phyloP scores from a whole-genome alignment of 2,113 vertebrate species.

The Caranx ignobilis region DNA sequence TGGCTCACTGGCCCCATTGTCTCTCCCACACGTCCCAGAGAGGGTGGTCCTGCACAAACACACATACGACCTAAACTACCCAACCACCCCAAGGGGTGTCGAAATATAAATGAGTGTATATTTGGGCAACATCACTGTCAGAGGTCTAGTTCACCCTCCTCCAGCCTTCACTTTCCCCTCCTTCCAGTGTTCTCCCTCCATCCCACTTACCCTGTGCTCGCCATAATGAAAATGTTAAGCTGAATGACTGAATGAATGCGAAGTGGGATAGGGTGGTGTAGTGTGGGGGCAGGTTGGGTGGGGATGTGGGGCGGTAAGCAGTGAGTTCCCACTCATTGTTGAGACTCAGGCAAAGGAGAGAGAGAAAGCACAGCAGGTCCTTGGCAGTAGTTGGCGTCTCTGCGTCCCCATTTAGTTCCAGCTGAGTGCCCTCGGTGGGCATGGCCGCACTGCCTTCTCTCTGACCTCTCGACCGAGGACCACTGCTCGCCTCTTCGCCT shows the following conservation, averaged over 20 bases:
- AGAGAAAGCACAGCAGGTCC: slow-evolving; percentile 70
- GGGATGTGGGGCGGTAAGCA: slow-evolving; percentile 51
- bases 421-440: slow-evolving; percentile 78
- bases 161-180: slow-evolving; percentile 24
- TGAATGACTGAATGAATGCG: slow-evolving; percentile 65
- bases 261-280: slow-evolving; percentile 40
- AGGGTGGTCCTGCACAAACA: slow-evolving; percentile 55
- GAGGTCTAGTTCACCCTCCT: slow-evolving; percentile 46
- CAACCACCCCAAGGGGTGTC: slow-evolving; percentile 49
- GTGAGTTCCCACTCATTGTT: slow-evolving; percentile 70
- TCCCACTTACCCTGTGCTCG: slow-evolving; percentile 20
- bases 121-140: slow-evolving; percentile 59
- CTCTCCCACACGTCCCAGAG: slow-evolving; percentile 64
- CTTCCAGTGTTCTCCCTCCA: not conserved
- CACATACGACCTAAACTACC: slow-evolving; percentile 36
- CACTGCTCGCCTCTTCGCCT: slow-evolving; percentile 80
- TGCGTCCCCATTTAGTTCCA: slow-evolving; percentile 85
- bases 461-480: slow-evolving; percentile 80
- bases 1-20: slow-evolving; percentile 74
- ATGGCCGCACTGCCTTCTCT: slow-evolving; percentile 71
- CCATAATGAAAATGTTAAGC: slow-evolving; percentile 83
- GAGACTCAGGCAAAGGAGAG: slow-evolving; percentile 43
- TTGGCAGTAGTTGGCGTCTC: slow-evolving; percentile 82
- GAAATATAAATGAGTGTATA: slow-evolving; percentile 63
- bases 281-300: slow-evolving; percentile 30